Evolutionary conservation across 2,113 vertebrate genomes (phyloP).

Genomic region (Albula glossodonta): DNA sequence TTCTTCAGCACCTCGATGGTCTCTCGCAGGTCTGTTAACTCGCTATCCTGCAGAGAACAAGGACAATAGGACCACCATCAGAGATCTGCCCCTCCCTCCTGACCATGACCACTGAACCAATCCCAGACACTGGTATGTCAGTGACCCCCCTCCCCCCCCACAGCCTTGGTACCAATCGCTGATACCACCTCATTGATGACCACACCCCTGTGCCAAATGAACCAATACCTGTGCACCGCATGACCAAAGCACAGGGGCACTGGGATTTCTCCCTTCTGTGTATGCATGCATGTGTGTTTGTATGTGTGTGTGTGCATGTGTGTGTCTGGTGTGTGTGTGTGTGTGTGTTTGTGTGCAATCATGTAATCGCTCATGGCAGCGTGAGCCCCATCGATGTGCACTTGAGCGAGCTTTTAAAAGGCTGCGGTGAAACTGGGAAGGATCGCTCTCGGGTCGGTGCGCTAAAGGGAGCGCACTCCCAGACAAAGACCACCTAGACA

Average conservation of each 20-base stretch:
- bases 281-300: no score
- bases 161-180: background rate
- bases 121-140: background rate
- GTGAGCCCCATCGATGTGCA: background rate
- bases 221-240: no score
- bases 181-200: background rate
- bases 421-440: no score
- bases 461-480: conserved; percentile 36
- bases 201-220: no score
- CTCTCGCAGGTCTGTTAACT: conserved; percentile 85
- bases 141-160: background rate
- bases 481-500: conserved; percentile 55
- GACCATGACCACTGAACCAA: background rate
- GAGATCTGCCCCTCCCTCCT: background rate
- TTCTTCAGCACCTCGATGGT: conserved; percentile 87
- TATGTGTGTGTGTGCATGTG: background rate
- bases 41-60: conserved; percentile 72
- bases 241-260: no score
- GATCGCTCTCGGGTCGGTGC: conserved; percentile 56
- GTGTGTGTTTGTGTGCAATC: no score
- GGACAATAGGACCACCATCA: background rate
- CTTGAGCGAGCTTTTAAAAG: background rate
- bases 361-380: background rate
- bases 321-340: background rate
- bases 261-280: no score